Conservation (phyloP, 64 coral and sea anemone species). For the Actinia equina region DNA sequence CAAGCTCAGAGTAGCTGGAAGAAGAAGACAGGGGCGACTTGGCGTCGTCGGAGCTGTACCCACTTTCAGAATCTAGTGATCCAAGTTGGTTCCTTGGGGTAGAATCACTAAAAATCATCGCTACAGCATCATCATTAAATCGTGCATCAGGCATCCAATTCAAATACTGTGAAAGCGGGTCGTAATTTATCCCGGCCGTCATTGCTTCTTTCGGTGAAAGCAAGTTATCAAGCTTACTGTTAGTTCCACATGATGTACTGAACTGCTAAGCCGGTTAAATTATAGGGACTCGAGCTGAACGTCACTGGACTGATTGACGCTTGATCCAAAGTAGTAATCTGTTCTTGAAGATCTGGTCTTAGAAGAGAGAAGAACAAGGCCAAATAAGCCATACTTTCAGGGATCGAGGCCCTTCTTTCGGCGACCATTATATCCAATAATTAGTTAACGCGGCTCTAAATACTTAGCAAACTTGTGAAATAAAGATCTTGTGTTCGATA, state of each 20-base stretch:
- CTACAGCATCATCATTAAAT: conserved; percentile 30
- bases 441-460: background rate
- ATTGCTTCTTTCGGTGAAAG: conserved; percentile 22
- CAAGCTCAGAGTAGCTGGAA: conserved; percentile 33
- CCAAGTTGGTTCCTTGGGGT: background rate
- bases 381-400: conserved; percentile 41
- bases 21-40: conserved; percentile 47
- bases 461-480: background rate
- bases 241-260: conserved; percentile 32
- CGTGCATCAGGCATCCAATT: conserved; percentile 38
- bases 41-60: conserved; percentile 76
- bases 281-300: conserved; percentile 15
- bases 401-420: conserved; percentile 43
- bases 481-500: background rate
- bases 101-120: conserved; percentile 52
- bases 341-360: conserved; percentile 70
- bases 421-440: background rate
- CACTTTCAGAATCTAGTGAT: conserved; percentile 72
- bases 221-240: conserved; percentile 12
- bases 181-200: background rate
- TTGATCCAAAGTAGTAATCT: conserved; percentile 15
- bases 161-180: conserved; percentile 48
- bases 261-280: conserved; percentile 41
- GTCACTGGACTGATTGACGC: conserved; percentile 34
- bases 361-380: conserved; percentile 56